Evolutionary conservation across 1,140 invertebrate species (phyloP).

Genomic region (Drosophila mojavensis): DNA sequence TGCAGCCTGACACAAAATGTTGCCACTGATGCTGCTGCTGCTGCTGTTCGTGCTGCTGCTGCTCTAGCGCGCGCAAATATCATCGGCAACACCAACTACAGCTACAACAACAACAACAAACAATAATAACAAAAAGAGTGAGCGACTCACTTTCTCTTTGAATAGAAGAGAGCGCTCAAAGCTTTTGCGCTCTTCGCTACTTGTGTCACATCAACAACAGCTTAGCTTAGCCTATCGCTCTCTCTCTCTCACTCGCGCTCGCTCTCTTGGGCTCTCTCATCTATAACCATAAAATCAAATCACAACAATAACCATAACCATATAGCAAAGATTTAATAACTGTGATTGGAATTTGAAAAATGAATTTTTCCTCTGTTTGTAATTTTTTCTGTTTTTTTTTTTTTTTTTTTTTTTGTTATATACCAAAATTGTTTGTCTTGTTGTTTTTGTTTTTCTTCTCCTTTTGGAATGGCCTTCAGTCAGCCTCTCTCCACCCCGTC

Average conservation of each 20-base stretch:
- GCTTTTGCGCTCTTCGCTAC: constrained; percentile 21
- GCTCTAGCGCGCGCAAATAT: constrained; percentile 65
- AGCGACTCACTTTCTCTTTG: constrained; percentile 21
- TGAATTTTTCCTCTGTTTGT: constrained; percentile 63
- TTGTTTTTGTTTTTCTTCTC: constrained; percentile 21
- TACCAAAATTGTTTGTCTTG: constrained; percentile 61
- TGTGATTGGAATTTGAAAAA: constrained; percentile 82
- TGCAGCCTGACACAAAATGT: constrained; percentile 54
- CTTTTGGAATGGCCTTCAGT: constrained; percentile 12
- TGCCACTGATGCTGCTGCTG: constrained; percentile 30
- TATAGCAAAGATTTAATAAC: constrained; percentile 83
- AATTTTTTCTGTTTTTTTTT: constrained; percentile 52
- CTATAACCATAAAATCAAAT: constrained; percentile 82
- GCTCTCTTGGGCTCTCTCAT: constrained; percentile 33
- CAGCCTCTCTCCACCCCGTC: background rate
- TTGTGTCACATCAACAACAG: constrained; percentile 9
- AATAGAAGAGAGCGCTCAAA: constrained; percentile 14
- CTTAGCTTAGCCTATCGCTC: constrained; percentile 1
- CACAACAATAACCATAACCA: constrained; percentile 82
- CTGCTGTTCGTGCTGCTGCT: constrained; percentile 16
- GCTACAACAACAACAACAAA: constrained; percentile 45
- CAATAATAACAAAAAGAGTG: constrained; percentile 65
- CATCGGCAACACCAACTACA: constrained; percentile 40
- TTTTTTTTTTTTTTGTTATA: constrained; percentile 18
- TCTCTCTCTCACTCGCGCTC: background rate